Conservation (phyloP, 64 coral and sea anemone genomes). For the Trachythela sp. region DNA sequence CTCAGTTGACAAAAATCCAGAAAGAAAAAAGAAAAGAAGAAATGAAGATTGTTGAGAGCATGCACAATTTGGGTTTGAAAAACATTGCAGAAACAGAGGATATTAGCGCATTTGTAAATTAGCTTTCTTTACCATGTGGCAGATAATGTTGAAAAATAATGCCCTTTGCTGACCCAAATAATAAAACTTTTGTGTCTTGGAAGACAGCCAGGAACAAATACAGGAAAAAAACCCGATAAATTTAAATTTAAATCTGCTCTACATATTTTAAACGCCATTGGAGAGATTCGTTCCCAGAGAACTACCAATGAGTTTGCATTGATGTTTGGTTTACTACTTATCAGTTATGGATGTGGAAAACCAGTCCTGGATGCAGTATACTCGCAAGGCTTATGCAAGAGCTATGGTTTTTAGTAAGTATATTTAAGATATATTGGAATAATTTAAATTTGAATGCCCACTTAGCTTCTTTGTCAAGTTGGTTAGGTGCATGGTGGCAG, state of each 20-base stretch:
- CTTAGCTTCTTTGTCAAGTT: too few relatives aligned
- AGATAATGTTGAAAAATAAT: neutral
- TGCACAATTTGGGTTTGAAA: neutral
- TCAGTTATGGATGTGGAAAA: conserved; percentile 14
- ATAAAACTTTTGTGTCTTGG: neutral
- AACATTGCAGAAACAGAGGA: neutral
- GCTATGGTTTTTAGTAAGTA: conserved; percentile 24
- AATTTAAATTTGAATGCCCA: neutral
- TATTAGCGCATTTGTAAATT: neutral
- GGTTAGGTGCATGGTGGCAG: too few relatives aligned
- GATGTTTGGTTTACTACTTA: conserved; percentile 29
- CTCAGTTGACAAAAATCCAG: neutral
- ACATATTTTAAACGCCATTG: neutral
- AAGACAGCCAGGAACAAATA: neutral
- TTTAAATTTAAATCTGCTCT: conserved; percentile 38
- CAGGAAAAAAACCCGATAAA: neutral
- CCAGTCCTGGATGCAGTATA: neutral
- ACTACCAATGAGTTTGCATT: conserved; percentile 12
- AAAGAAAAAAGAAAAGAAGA: neutral
- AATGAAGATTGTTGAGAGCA: neutral
- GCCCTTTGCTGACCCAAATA: neutral
- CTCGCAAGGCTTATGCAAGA: conserved; percentile 26
- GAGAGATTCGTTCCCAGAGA: neutral
- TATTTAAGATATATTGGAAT: neutral
- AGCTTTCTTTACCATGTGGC: neutral